Percentiles rank a stretch among this genome's conserved stretches.
Conservation (phyloP, 2,113 vertebrate species). For the Pogona vitticeps region DNA sequence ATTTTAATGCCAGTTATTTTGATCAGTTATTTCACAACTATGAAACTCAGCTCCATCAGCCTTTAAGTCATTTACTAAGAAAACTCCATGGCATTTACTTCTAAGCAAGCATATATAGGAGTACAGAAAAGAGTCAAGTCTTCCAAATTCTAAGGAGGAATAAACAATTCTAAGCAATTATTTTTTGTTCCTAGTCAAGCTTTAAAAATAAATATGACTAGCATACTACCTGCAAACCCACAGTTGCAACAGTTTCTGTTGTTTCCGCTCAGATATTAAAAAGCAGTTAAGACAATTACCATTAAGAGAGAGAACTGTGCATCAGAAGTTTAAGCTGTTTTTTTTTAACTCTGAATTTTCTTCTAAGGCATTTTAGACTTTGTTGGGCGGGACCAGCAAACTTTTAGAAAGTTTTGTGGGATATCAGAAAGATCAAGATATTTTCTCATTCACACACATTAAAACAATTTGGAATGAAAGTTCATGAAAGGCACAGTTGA, state of each 20-base stretch:
- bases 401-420: constrained; percentile 15
- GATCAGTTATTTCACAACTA: neutral
- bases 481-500: constrained; percentile 42
- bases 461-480: constrained; percentile 17
- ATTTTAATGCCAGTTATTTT: neutral
- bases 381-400: neutral
- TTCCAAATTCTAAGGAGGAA: constrained; percentile 36
- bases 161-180: constrained; percentile 39
- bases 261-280: constrained; percentile 32
- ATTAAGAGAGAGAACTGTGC: constrained; percentile 47
- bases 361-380: constrained; percentile 37
- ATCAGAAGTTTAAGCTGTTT: constrained; percentile 54
- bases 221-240: too few species aligned
- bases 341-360: constrained; percentile 24
- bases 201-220: constrained; percentile 31
- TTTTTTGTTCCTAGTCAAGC: constrained; percentile 40
- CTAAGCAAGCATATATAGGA: neutral
- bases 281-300: constrained; percentile 42
- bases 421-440: constrained; percentile 43
- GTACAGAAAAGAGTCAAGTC: neutral
- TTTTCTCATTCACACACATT: constrained; percentile 32
- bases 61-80: neutral
- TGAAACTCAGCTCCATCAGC: neutral
- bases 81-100: neutral
- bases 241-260: too few species aligned